A percentile compares a stretch with the other conserved stretches of the same genome.
Conservation (phyloP, 2,888 invertebrate genomes). For the Onchidella celtica region DNA sequence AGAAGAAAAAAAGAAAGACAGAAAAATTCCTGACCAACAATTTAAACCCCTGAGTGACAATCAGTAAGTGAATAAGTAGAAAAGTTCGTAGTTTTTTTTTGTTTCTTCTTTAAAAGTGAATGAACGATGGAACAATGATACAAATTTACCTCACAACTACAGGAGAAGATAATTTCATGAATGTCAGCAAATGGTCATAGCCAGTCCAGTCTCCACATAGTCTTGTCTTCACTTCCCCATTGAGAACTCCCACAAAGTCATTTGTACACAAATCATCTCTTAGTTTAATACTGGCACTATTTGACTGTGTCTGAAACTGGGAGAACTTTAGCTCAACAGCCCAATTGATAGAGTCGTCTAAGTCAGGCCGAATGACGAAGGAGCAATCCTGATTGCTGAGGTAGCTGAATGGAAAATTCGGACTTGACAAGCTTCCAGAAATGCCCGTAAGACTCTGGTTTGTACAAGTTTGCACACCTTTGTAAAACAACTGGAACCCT, state of each 20-base stretch:
- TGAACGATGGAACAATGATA: too few relatives aligned
- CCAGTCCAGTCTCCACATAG: constrained; percentile 66
- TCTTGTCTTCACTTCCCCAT: constrained; percentile 40
- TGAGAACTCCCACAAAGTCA: constrained; percentile 63
- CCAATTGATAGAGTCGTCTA: not conserved
- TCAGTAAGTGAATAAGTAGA: too few relatives aligned
- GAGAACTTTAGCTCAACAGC: constrained; percentile 58
- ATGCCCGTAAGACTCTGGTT: constrained; percentile 51
- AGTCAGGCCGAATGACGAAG: constrained; percentile 35
- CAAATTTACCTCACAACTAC: constrained; percentile 51
- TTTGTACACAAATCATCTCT: constrained; percentile 55
- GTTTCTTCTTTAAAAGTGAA: too few relatives aligned
- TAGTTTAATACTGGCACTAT: constrained; percentile 37
- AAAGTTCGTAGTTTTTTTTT: too few relatives aligned
- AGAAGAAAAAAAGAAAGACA: too few relatives aligned
- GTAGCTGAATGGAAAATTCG: constrained; percentile 83
- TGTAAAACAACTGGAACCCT: constrained; percentile 55
- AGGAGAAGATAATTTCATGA: constrained; percentile 51
- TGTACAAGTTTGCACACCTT: constrained; percentile 52
- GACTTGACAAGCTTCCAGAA: constrained; percentile 82
- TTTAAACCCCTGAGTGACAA: too few relatives aligned
- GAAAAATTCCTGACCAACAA: too few relatives aligned
- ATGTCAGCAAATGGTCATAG: constrained; percentile 56
- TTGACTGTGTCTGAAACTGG: constrained; percentile 61
- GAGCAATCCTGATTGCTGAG: constrained; percentile 58